A percentile compares a stretch with the other conserved stretches of the same genome.
These are phyloP conservation scores for Anguilla anguilla DNA, from an alignment of 2,797 vertebrate genomes.

Conservation along the genomic window DNA sequence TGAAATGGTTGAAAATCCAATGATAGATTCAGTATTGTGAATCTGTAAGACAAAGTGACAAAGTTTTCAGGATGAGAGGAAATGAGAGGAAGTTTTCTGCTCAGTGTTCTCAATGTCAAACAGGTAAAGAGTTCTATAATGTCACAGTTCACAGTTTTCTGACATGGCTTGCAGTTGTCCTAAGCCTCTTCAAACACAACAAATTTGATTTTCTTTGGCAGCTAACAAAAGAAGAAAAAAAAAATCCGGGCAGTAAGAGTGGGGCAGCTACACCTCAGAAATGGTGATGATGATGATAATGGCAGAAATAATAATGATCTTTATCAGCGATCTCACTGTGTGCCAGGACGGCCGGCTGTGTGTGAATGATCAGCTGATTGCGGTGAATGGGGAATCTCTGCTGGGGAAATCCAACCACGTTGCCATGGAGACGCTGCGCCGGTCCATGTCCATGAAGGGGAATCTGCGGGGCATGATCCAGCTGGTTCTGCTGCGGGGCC, in stretches of 20 bases:
- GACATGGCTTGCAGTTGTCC: background rate
- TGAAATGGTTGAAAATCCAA: background rate
- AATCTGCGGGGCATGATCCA: conserved; percentile 92
- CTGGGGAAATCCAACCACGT: conserved; percentile 90
- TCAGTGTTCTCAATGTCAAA: background rate
- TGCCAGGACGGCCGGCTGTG: conserved; percentile 87
- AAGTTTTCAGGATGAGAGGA: background rate
- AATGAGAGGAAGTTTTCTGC: background rate
- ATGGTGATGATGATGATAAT: background rate
- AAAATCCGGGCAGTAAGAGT: background rate
- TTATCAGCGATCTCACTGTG: background rate
- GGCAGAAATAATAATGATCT: background rate
- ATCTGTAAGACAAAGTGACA: background rate
- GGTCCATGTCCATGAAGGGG: conserved; percentile 97
- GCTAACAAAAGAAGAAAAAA: background rate
- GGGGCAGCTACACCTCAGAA: background rate
- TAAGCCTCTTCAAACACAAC: background rate
- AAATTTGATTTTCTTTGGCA: background rate
- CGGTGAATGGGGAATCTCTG: conserved; percentile 90
- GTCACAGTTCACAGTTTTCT: no score
- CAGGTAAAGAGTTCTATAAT: no score
- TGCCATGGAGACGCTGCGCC: conserved; percentile 93
- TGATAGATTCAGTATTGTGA: background rate
- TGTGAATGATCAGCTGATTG: conserved; percentile 91
- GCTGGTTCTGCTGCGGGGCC: conserved; percentile 82